These are phyloP conservation scores for Poeciliopsis paucimaculata DNA, from an alignment of 2,797 vertebrate species.

Conservation along the genomic window DNA sequence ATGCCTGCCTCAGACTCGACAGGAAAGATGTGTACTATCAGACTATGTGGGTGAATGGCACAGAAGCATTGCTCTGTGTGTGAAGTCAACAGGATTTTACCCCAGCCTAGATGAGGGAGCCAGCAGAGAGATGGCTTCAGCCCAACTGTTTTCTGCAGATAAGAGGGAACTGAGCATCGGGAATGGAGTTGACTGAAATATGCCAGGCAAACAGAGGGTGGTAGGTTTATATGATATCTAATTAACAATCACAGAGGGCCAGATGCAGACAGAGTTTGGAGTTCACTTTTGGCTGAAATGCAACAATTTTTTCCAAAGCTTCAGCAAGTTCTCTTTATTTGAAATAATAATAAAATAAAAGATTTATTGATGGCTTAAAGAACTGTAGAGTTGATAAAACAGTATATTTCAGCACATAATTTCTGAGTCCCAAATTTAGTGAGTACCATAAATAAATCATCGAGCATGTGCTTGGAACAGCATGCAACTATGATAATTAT, in stretches of 20 bases:
- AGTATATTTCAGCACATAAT: background rate
- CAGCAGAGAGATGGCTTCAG: slow-evolving; percentile 67
- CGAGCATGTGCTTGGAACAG: slow-evolving; percentile 5
- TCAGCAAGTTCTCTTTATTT: slow-evolving; percentile 20
- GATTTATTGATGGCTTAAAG: background rate
- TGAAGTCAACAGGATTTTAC: slow-evolving; percentile 67
- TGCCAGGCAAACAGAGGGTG: slow-evolving; percentile 60
- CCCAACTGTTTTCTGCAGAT: slow-evolving; percentile 80
- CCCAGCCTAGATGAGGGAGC: slow-evolving; percentile 59
- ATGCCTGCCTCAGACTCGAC: slow-evolving; percentile 62
- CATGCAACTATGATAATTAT: background rate
- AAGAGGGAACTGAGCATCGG: slow-evolving; percentile 66
- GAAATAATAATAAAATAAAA: background rate
- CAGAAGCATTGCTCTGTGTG: slow-evolving; percentile 63
- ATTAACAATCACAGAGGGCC: slow-evolving; percentile 72
- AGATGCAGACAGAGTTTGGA: slow-evolving; percentile 50
- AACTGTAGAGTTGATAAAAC: background rate
- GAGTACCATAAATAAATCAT: slow-evolving; percentile 9
- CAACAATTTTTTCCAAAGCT: slow-evolving; percentile 15
- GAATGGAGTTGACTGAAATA: slow-evolving; percentile 69
- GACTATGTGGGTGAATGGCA: slow-evolving; percentile 45
- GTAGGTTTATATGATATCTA: slow-evolving; percentile 68
- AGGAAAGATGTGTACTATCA: slow-evolving; percentile 59
- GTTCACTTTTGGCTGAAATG: slow-evolving; percentile 48
- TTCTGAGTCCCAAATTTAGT: slow-evolving; percentile 11